A percentile compares a stretch with the other conserved stretches of the same genome.
Evolutionary conservation across 2,797 vertebrate genomes (phyloP).

Genomic region (Lepus townsendii): DNA sequence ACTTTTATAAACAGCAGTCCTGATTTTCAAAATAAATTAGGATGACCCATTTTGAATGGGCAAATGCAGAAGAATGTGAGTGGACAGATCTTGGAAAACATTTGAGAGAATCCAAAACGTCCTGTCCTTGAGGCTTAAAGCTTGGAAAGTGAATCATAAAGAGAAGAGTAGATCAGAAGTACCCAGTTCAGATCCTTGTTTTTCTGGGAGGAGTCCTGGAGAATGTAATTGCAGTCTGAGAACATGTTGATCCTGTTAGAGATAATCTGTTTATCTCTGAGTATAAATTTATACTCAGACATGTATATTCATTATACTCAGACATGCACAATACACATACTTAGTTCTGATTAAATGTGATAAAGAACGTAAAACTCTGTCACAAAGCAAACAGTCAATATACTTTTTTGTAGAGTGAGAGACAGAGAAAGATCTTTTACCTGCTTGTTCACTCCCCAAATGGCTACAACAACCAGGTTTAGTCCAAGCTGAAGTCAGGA

Average conservation of each 20-base stretch:
- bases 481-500: no score
- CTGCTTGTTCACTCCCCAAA: no score
- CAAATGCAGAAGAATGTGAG: background rate
- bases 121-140: background rate
- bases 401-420: no score
- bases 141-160: background rate
- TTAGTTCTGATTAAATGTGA: background rate
- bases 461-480: no score
- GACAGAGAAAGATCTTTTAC: no score
- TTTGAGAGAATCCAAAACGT: background rate
- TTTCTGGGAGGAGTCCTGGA: background rate
- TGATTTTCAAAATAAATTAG: conserved; percentile 4
- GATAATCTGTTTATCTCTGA: background rate
- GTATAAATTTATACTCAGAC: background rate
- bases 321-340: background rate
- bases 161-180: background rate
- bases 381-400: background rate
- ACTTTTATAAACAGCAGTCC: background rate
- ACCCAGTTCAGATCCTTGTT: background rate
- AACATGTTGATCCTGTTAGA: background rate
- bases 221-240: background rate
- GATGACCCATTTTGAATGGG: background rate
- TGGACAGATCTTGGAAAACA: background rate
- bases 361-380: background rate
- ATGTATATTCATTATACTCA: no score